Percentiles rank a stretch among this genome's conserved stretches.
phyloP scores from a whole-genome alignment of 2,888 invertebrate species.

The Tyria jacobaeae region DNA sequence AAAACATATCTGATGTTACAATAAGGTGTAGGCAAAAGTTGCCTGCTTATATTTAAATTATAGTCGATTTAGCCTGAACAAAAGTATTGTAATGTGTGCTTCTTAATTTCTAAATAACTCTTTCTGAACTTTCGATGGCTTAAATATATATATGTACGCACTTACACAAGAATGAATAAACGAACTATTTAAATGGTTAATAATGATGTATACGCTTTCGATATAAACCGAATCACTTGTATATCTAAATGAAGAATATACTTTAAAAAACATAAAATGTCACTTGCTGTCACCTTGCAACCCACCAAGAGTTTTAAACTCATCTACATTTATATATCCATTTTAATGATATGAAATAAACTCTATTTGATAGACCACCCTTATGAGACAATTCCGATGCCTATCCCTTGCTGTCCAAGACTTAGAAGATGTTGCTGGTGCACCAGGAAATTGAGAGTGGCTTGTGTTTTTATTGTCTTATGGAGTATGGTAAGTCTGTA shows the following conservation, averaged over 20 bases:
- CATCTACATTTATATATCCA: background rate
- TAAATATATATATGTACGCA: too few species aligned
- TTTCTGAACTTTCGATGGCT: too few species aligned
- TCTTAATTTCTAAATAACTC: too few species aligned
- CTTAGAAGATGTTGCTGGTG: constrained; percentile 5
- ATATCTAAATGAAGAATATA: background rate
- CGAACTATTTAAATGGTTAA: too few species aligned
- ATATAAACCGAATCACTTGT: background rate
- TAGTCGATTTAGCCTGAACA: too few species aligned
- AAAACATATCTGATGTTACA: too few species aligned
- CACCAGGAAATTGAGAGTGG: constrained; percentile 8
- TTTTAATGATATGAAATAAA: background rate
- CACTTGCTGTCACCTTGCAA: background rate
- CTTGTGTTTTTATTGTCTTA: constrained; percentile 7
- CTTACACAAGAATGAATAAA: too few species aligned
- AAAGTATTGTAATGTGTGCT: too few species aligned
- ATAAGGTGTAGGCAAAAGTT: too few species aligned
- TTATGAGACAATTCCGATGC: background rate
- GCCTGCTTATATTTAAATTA: too few species aligned
- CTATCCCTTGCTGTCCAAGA: background rate
- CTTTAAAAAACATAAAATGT: background rate
- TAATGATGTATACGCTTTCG: background rate
- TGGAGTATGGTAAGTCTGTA: constrained; percentile 10
- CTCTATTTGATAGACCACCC: background rate
- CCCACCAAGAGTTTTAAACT: background rate